Evolutionary conservation across 2,113 vertebrate species (phyloP), one percentile per base, ranked within the genome.

Genomic region (Oryzias javanicus): DNA sequence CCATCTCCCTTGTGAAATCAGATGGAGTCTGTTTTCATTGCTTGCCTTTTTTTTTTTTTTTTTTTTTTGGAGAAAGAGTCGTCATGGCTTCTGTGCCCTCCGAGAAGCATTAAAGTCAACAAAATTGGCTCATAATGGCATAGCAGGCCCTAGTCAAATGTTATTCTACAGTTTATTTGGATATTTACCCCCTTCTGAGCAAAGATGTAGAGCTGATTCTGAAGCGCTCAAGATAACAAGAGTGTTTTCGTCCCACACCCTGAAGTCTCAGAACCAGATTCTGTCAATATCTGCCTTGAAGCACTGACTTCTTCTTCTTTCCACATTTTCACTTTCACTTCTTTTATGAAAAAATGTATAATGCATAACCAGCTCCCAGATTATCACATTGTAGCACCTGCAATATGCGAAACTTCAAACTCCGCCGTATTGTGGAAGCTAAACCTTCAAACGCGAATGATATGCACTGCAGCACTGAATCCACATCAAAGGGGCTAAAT

Each of bases 401-500:
- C 83, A 78, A 83, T 86, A 84, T 82, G 79, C 65, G 75, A 80
- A 78, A 86, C 80, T 86, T 87, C 84, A 90, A 89, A 86, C 72
- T 70, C 40, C 0, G 51, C 72, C 67, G 81, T 77, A 85, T 86
- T 88, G 79, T 88, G 78, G 76, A 76, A 83, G 78, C 76, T 55
- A 72, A 84, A 86, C 79, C 85, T 87, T 88, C 84, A 89, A 88
- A 89, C 81, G 74, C 46, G 72, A 78, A 86, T 83, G 76, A 86
- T 86, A 87, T 80, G 81, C 83, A 74, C 84, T 46, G 77, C 82
- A 78, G 89, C 78, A 44, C 79, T 79, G 83, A 84, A 85, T 83
- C 80, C 86, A 86, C 89, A 86, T 89, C 84, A 89, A 88, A 88
- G 85, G 82, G 65, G 35, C 83, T 78, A 82, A 89, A 88, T 84